Conservation (phyloP, 2,888 invertebrate species). For the Apodemia mormo region DNA sequence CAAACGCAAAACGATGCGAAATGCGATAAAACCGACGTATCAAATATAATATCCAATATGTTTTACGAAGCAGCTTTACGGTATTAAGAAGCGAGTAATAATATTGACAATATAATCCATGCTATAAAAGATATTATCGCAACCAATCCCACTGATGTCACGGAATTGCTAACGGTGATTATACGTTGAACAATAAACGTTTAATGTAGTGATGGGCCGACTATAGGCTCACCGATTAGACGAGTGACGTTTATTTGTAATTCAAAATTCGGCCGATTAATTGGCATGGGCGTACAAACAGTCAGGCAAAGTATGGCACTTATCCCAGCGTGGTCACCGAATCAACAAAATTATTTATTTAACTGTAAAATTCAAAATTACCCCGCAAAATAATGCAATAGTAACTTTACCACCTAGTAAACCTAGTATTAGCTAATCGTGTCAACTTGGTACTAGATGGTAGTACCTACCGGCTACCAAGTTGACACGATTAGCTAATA, state of each 20-base stretch:
- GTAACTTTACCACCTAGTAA: too few species aligned
- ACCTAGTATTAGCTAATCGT: too few species aligned
- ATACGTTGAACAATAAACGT: background rate
- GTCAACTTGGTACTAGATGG: too few species aligned
- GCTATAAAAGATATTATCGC: constrained; percentile 66
- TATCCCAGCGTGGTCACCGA: too few species aligned
- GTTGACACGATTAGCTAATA: too few species aligned
- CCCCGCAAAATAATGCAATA: too few species aligned
- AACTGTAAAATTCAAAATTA: too few species aligned
- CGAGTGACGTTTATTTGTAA: background rate
- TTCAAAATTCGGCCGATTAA: too few species aligned
- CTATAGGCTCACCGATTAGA: background rate
- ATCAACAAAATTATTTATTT: too few species aligned
- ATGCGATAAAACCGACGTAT: constrained; percentile 47
- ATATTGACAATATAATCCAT: constrained; percentile 77
- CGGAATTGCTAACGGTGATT: constrained; percentile 21
- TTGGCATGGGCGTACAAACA: too few species aligned
- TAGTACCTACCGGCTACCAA: too few species aligned
- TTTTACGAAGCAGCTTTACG: constrained; percentile 76
- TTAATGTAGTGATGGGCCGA: background rate
- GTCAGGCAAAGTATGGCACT: too few species aligned
- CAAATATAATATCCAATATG: constrained; percentile 72
- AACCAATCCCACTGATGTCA: constrained; percentile 68
- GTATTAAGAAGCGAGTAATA: constrained; percentile 78
- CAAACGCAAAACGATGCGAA: background rate